A percentile compares a stretch with the other conserved stretches of the same genome.
phyloP scores from a whole-genome alignment of 1,140 invertebrate genomes.

The Andrena cerasifolii region DNA sequence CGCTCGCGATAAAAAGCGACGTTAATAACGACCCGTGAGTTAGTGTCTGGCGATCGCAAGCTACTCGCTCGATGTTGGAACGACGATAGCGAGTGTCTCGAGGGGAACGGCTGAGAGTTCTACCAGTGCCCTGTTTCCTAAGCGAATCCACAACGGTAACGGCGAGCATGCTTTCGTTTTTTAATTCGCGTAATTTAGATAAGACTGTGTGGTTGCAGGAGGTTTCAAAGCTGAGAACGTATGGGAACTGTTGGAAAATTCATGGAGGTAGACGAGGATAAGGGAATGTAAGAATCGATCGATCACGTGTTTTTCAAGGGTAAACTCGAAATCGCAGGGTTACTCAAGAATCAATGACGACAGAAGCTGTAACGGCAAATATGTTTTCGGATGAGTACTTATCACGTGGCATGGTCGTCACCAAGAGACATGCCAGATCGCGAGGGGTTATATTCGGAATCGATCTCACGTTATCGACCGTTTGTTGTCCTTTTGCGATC shows the following conservation, averaged over 20 bases:
- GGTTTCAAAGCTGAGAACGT: too few relatives aligned
- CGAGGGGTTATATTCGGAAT: slow-evolving; percentile 1
- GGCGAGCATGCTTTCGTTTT: neutral
- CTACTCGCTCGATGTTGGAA: neutral
- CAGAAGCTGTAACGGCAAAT: too few relatives aligned
- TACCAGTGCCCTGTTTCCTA: neutral
- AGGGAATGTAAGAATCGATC: too few relatives aligned
- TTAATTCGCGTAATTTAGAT: neutral
- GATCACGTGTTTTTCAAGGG: too few relatives aligned
- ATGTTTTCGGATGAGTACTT: too few relatives aligned
- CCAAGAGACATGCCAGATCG: neutral
- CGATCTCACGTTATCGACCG: slow-evolving; percentile 16
- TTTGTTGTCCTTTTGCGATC: slow-evolving; percentile 46
- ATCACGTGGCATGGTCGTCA: too few relatives aligned
- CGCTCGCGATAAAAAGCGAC: slow-evolving; percentile 38
- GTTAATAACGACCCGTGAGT: slow-evolving; percentile 37
- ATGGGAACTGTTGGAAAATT: too few relatives aligned
- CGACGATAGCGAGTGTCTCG: neutral
- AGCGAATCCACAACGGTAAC: neutral
- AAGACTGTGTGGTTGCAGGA: too few relatives aligned
- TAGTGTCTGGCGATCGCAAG: neutral
- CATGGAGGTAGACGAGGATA: too few relatives aligned
- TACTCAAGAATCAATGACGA: too few relatives aligned
- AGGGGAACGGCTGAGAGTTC: too few relatives aligned
- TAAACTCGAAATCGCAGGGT: too few relatives aligned